Percentiles rank a stretch among this genome's conserved stretches.
phyloP scores from a whole-genome alignment of 2,113 vertebrate species.

The Pleuronectes platessa region DNA sequence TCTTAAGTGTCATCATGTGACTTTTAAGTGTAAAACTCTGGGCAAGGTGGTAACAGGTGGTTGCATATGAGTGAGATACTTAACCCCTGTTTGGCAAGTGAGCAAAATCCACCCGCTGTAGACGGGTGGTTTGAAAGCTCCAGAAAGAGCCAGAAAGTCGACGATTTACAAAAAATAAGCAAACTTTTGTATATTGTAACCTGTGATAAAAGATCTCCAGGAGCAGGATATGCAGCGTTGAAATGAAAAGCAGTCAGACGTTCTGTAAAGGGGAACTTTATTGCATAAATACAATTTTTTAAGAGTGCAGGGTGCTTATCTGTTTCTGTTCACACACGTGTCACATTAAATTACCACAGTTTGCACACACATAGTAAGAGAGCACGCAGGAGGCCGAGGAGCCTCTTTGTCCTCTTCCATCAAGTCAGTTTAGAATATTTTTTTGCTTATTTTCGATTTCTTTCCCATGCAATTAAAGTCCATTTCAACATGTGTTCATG shows the following conservation, averaged over 20 bases:
- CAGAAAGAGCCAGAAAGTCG: not conserved
- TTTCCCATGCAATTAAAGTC: constrained; percentile 52
- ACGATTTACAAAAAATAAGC: not conserved
- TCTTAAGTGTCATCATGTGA: not conserved
- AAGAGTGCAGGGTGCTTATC: constrained; percentile 63
- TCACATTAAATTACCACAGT: constrained; percentile 42
- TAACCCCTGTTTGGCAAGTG: not conserved
- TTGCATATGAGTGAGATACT: not conserved
- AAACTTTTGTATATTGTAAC: too few relatives aligned
- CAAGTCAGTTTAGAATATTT: constrained; percentile 11
- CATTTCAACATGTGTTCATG: constrained; percentile 35
- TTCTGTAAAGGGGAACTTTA: constrained; percentile 73
- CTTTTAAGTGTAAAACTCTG: not conserved
- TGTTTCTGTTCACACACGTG: constrained; percentile 44
- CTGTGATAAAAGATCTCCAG: too few relatives aligned
- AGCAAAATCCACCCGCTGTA: not conserved
- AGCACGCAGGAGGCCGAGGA: constrained; percentile 22
- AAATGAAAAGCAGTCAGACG: constrained; percentile 12
- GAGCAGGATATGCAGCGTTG: not conserved
- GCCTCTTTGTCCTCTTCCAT: constrained; percentile 21
- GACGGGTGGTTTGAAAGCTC: not conserved
- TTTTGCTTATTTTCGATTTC: not conserved
- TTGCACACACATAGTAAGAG: constrained; percentile 38
- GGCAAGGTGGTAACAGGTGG: not conserved
- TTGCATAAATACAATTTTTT: constrained; percentile 69